Percentiles rank a stretch among this genome's conserved stretches.
These are phyloP conservation scores for Zeus faber DNA, from an alignment of 2,113 vertebrate genomes.

Conservation along the genomic window DNA sequence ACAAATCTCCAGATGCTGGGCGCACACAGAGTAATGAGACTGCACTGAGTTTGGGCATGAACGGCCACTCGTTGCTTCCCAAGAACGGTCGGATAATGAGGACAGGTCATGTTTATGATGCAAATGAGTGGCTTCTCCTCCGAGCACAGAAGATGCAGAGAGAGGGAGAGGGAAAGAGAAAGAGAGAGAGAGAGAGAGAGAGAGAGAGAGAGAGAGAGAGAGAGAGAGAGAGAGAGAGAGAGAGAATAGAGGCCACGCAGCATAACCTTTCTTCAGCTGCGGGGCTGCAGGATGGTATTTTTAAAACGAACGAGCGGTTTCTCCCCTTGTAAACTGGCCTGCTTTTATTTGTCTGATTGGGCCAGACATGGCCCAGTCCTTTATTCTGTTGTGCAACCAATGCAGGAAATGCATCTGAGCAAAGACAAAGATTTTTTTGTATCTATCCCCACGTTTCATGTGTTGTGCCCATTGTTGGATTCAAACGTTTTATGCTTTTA, in stretches of 20 bases:
- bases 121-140: conserved; percentile 11
- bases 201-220: conserved; percentile 10
- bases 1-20: conserved; percentile 16
- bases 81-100: conserved; percentile 18
- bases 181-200: conserved; percentile 12
- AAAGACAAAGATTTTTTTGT: no score
- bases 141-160: conserved; percentile 9
- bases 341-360: conserved; percentile 27
- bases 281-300: conserved; percentile 30
- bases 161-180: no score
- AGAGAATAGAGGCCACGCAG: conserved; percentile 14
- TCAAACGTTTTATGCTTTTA: no score
- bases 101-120: conserved; percentile 28
- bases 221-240: conserved; percentile 11
- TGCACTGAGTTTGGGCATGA: conserved; percentile 11
- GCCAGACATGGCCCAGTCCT: conserved; percentile 29
- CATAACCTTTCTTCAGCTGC: conserved; percentile 6
- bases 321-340: conserved; percentile 39
- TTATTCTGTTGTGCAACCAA: no score
- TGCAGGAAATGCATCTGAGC: no score
- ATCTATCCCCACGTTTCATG: no score
- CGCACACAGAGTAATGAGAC: conserved; percentile 17
- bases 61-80: conserved; percentile 16
- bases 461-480: no score
- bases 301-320: conserved; percentile 40